A percentile compares a stretch with the other conserved stretches of the same genome.
Conservation (phyloP, 2,113 vertebrate genomes). For the Xyrauchen texanus region DNA sequence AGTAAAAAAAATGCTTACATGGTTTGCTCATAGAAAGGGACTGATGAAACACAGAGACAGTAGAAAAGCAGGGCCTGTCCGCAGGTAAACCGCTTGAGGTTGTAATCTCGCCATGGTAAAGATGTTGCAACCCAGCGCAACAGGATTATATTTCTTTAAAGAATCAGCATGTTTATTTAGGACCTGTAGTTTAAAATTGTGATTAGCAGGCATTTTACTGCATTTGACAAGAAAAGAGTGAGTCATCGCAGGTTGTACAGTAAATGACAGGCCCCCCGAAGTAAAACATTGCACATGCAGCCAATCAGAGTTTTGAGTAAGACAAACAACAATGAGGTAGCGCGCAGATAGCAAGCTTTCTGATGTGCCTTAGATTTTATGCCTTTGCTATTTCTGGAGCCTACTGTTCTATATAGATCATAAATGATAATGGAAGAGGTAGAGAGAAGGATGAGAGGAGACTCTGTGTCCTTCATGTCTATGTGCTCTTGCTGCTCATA, state of each 20-base stretch:
- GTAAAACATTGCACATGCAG: background rate
- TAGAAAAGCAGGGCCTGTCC: constrained; percentile 3
- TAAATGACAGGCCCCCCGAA: background rate
- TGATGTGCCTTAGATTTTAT: background rate
- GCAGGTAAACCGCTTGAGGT: constrained; percentile 1
- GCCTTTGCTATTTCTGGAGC: constrained; percentile 16
- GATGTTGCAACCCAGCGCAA: constrained; percentile 33
- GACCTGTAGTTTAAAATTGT: constrained; percentile 6
- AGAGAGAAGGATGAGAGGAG: background rate
- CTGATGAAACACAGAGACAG: constrained; percentile 35
- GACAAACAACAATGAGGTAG: constrained; percentile 21
- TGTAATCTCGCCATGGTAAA: constrained; percentile 6
- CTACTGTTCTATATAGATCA: constrained; percentile 32
- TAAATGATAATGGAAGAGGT: constrained; percentile 24
- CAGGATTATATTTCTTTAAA: constrained; percentile 1
- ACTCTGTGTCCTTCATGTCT: constrained; percentile 27
- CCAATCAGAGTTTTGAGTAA: constrained; percentile 13
- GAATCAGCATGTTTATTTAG: constrained; percentile 3
- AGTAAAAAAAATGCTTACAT: constrained; percentile 27
- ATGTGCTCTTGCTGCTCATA: background rate
- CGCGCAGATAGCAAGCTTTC: background rate
- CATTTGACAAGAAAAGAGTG: background rate
- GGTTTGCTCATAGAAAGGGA: background rate
- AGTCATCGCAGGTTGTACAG: background rate
- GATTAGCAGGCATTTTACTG: background rate